Evolutionary conservation across 2,888 invertebrate genomes (phyloP), one percentile per base, ranked within the genome.

Genomic region (Drosophila borborema): DNA sequence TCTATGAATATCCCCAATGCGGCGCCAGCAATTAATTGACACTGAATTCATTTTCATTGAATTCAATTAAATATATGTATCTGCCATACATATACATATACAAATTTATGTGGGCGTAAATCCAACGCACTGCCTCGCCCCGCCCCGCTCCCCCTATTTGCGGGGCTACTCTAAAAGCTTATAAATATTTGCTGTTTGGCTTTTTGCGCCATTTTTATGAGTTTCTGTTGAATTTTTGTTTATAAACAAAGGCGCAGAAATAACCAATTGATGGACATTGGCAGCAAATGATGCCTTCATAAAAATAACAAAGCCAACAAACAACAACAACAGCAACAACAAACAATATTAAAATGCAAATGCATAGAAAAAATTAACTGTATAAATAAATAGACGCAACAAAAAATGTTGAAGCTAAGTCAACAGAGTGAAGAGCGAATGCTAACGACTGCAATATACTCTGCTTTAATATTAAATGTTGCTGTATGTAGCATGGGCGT

Each of bases 1-100:
- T 55, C 60, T 43, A 64, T 71, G 59, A 53, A 73, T 74, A 68
- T 68, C 55, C 73, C 63, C 67, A 56, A 63, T 9, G 59, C 49
- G 66, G 64, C 67, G 73, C 62, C 75, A 66, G 77, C 80, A 77
- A 87, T 87, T 84, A 85, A 87, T 84, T 85, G 88, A 68, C 80
- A 87, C 72, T 71, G 67, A 72, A 72, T 82, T 86, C 49, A 68
- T 75, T 75, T 69, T 74, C 56, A 84, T 84, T 80, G 72, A 75
- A 82, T 87, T 80, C 56, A 84, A 82, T 87, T 70, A 71, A 56
- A 67, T 46, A 40, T 49, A 60, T 34, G 31, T 43, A 49, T 38
- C 31, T 16, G 46, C 23, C 46, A 48, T 66, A 31, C 23, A 10
- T 12, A 36, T 12, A 36, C 12, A 36, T 12, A 28, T 16, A 31